Evolutionary conservation across 2,888 invertebrate species (phyloP).

Genomic region (Lasius platythorax): DNA sequence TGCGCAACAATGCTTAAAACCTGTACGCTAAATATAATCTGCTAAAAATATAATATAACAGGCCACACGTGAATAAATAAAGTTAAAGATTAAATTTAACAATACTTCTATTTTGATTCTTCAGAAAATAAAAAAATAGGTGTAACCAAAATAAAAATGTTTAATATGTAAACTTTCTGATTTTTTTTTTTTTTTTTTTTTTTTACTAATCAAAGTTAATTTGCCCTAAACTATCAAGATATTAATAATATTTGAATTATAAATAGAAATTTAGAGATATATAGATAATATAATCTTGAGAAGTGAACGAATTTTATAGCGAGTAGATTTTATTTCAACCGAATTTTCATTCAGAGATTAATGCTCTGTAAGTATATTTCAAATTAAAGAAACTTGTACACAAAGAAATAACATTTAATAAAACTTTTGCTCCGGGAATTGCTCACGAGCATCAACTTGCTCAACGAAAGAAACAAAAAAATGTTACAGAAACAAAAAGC

Average conservation of each 20-base stretch:
- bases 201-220: background rate
- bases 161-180: background rate
- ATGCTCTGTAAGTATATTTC: background rate
- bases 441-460: background rate
- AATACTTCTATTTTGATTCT: background rate
- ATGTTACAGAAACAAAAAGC: background rate
- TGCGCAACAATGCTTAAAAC: slow-evolving; percentile 12
- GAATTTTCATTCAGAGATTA: background rate
- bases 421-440: background rate
- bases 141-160: slow-evolving; percentile 4
- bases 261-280: background rate
- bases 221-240: background rate
- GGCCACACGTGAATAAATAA: background rate
- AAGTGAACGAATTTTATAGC: background rate
- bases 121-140: background rate
- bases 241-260: background rate
- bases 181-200: background rate
- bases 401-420: background rate
- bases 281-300: background rate
- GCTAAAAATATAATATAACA: slow-evolving; percentile 3
- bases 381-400: background rate
- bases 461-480: background rate
- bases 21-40: background rate
- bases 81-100: too few species aligned
- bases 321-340: background rate